These are phyloP conservation scores for Tringa solitaria DNA, from an alignment of 2,113 vertebrate species.

Conservation along the genomic window DNA sequence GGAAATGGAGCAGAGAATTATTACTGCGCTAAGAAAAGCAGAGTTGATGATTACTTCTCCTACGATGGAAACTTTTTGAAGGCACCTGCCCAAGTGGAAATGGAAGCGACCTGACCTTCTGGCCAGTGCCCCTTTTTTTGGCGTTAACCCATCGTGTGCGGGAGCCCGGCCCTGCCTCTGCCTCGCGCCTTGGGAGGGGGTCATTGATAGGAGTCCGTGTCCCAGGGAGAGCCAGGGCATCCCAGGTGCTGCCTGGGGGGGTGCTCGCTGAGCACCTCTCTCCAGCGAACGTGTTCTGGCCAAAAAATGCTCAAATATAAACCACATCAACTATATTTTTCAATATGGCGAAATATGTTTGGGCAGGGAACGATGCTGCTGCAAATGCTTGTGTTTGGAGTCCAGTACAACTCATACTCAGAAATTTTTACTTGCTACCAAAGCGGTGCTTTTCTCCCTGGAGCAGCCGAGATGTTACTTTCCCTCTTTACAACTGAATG, in stretches of 20 bases:
- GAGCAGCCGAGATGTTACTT: neutral
- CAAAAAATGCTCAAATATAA: neutral
- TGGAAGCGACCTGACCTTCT: neutral
- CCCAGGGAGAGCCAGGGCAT: accelerated
- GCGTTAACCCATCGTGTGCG: accelerated
- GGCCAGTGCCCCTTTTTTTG: neutral
- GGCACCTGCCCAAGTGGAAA: neutral
- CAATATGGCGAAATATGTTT: neutral
- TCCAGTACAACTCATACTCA: neutral
- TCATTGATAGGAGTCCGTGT: accelerated
- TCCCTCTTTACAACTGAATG: slow-evolving; percentile 10
- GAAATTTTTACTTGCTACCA: neutral
- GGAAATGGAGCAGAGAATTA: neutral
- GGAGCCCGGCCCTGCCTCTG: neutral
- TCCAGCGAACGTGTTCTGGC: neutral
- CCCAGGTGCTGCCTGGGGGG: neutral
- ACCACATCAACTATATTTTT: neutral
- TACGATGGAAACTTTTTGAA: neutral
- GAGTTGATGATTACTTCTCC: neutral
- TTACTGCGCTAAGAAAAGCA: neutral
- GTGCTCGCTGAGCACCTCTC: too few relatives aligned
- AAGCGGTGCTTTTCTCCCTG: neutral
- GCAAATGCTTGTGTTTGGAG: neutral
- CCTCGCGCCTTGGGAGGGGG: accelerated
- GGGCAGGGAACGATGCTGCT: neutral